Conservation (phyloP, 2,797 vertebrate species). For the Myotis pilosus region DNA sequence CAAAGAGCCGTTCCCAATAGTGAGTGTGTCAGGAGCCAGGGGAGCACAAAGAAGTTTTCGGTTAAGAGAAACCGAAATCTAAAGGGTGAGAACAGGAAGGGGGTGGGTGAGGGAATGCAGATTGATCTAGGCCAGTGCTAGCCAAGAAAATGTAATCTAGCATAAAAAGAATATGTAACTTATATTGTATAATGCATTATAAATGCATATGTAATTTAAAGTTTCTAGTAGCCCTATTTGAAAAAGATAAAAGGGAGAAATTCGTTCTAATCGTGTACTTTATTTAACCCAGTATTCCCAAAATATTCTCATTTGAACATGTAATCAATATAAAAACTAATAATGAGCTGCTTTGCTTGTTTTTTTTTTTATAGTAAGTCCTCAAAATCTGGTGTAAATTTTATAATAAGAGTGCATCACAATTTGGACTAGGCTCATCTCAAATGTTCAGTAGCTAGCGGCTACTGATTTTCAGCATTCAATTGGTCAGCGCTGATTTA, state of each 20-base stretch:
- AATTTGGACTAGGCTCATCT: background rate
- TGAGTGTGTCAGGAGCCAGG: fast-evolving
- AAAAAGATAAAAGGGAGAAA: background rate
- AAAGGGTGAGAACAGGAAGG: background rate
- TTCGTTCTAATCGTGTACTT: background rate
- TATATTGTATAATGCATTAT: background rate
- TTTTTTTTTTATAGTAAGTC: background rate
- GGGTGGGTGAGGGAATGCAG: background rate
- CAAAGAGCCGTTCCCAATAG: background rate
- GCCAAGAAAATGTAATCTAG: background rate
- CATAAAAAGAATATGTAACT: background rate
- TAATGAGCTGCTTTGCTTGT: background rate
- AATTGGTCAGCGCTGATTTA: background rate
- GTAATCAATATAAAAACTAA: background rate
- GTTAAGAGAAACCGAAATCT: background rate
- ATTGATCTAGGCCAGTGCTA: background rate
- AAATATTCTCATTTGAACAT: background rate
- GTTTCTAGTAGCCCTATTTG: background rate
- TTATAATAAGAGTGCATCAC: background rate
- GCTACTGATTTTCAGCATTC: background rate
- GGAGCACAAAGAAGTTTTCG: background rate
- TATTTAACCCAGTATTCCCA: background rate
- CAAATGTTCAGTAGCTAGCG: background rate
- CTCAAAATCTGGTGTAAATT: background rate
- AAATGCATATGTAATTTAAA: background rate